Evolutionary conservation across 2,113 vertebrate genomes (phyloP).

Genomic region (Fulmarus glacialis): DNA sequence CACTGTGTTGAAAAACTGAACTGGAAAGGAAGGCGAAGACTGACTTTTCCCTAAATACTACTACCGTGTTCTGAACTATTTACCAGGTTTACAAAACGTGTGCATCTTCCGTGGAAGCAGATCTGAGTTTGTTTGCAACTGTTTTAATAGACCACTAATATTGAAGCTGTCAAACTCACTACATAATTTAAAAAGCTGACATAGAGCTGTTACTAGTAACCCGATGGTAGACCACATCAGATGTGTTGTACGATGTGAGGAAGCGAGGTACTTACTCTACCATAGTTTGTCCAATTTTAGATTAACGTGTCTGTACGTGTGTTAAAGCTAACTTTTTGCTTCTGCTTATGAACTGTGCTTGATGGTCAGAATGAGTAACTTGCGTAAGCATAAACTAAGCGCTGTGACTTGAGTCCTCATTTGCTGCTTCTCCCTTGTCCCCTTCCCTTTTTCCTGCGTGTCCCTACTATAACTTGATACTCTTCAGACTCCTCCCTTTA

Average conservation of each 20-base stretch:
- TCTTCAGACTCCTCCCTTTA: not conserved
- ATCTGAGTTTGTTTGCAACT: not conserved
- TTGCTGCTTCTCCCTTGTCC: not conserved
- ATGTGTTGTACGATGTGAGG: not conserved
- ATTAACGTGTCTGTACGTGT: not conserved
- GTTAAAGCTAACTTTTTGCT: not conserved
- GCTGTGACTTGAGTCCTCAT: not conserved
- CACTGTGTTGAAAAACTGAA: constrained; percentile 54
- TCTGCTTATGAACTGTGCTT: not conserved
- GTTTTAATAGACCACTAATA: constrained; percentile 11
- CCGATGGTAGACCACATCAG: not conserved
- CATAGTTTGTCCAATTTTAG: not conserved
- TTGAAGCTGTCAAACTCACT: not conserved
- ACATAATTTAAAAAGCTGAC: not conserved
- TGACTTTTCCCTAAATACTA: constrained; percentile 30
- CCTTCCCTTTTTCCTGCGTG: not conserved
- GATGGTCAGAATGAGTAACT: not conserved
- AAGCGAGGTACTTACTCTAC: not conserved
- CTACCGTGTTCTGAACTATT: constrained; percentile 26
- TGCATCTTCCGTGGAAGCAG: not conserved
- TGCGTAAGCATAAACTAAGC: not conserved
- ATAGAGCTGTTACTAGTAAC: not conserved
- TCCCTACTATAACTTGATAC: not conserved
- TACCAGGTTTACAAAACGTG: not conserved
- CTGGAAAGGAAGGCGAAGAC: constrained; percentile 27